These are phyloP conservation scores for Epizoanthus illoricatus DNA, from an alignment of 92 coral and sea anemone genomes.

Conservation along the genomic window DNA sequence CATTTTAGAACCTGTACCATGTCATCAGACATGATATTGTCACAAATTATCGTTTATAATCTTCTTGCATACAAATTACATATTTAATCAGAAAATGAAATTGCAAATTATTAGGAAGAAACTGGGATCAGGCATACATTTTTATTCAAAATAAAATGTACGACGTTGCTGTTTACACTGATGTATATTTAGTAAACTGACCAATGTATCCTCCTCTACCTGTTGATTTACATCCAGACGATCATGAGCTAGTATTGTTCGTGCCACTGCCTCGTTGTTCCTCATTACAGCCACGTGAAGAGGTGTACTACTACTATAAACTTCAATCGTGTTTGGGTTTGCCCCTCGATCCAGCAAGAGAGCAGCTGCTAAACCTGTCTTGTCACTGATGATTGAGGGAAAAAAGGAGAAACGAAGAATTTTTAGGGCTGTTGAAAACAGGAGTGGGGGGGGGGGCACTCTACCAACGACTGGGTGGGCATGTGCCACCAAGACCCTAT, in stretches of 20 bases:
- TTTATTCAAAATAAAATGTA: too few species aligned
- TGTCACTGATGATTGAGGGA: constrained; percentile 2
- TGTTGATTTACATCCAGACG: constrained; percentile 27
- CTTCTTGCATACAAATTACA: too few species aligned
- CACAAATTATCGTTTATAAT: too few species aligned
- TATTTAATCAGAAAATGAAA: too few species aligned
- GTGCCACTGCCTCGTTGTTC: constrained; percentile 23
- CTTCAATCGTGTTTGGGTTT: constrained; percentile 31
- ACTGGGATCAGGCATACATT: too few species aligned
- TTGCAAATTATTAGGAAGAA: too few species aligned
- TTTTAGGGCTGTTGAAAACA: not conserved
- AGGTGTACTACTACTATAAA: constrained; percentile 18
- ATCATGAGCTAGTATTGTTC: constrained; percentile 13
- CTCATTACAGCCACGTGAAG: constrained; percentile 27
- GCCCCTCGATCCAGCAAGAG: constrained; percentile 21
- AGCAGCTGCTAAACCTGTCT: constrained; percentile 29
- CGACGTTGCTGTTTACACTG: not conserved
- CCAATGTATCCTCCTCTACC: not conserved
- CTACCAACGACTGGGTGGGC: too few species aligned
- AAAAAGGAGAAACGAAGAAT: not conserved
- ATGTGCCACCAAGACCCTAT: too few species aligned
- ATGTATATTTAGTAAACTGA: not conserved
- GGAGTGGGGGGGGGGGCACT: too few species aligned
- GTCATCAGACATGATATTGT: too few species aligned
- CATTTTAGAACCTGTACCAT: too few species aligned